phyloP scores from a whole-genome alignment of 37 sponge, comb jelly and placozoan genomes.

The Corticium candelabrum region DNA sequence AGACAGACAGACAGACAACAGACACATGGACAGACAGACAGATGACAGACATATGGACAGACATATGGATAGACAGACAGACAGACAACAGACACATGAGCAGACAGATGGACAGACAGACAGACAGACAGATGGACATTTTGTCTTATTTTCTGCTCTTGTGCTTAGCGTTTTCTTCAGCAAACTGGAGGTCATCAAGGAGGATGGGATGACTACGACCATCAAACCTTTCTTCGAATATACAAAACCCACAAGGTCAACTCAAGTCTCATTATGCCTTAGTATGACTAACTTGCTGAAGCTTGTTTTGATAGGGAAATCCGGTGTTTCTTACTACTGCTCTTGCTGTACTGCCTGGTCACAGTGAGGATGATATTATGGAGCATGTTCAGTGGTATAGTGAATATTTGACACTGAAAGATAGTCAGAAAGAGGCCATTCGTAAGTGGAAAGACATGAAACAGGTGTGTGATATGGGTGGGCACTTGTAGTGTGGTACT shows the following conservation, averaged over 20 bases:
- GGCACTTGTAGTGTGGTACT: too few species aligned
- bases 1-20: too few species aligned
- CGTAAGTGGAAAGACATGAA: conserved; percentile 49
- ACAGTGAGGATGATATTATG: conserved; percentile 29
- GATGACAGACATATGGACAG: too few species aligned
- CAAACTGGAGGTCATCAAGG: conserved; percentile 65
- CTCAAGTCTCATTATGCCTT: too few species aligned
- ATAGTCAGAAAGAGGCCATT: conserved; percentile 71
- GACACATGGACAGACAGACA: too few species aligned
- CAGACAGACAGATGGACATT: not conserved
- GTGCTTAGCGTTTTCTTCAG: conserved; percentile 49
- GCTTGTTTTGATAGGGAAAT: too few species aligned
- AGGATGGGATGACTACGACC: conserved; percentile 91
- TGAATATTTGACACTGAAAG: conserved; percentile 46
- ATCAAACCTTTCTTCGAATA: conserved; percentile 51
- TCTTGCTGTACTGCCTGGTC: conserved; percentile 49
- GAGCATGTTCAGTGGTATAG: conserved; percentile 73
- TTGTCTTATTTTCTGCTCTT: not conserved
- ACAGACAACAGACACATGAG: too few species aligned
- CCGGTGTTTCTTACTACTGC: conserved; percentile 49
- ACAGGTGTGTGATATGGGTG: conserved; percentile 39
- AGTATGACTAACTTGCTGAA: too few species aligned
- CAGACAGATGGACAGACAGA: too few species aligned
- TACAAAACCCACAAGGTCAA: conserved; percentile 19
- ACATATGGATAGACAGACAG: too few species aligned